These are phyloP conservation scores for Zosterops borbonicus DNA, from an alignment of 2,113 vertebrate genomes.

Conservation along the genomic window DNA sequence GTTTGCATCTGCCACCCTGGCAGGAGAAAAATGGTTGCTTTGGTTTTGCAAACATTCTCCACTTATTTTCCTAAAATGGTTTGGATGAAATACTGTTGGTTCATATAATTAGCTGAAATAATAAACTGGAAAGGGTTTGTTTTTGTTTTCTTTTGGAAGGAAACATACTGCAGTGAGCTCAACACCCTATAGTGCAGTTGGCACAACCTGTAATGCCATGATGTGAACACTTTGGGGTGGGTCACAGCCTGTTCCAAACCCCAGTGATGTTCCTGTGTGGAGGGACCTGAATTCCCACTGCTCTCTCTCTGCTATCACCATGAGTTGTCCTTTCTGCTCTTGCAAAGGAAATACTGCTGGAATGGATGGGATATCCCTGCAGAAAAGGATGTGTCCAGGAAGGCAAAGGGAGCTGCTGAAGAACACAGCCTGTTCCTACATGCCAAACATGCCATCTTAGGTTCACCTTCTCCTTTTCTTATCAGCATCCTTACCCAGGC, in stretches of 20 bases:
- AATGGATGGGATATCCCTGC: not conserved
- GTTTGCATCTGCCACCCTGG: slow-evolving; percentile 58
- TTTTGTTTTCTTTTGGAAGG: slow-evolving; percentile 31
- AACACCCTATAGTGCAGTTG: not conserved
- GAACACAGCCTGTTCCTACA: fast-evolving
- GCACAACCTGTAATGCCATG: not conserved
- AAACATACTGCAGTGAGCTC: not conserved
- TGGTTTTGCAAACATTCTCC: slow-evolving; percentile 27
- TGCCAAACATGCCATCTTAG: not conserved
- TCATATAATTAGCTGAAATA: slow-evolving; percentile 58
- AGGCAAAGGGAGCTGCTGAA: not conserved
- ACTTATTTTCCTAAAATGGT: slow-evolving; percentile 47
- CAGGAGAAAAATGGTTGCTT: slow-evolving; percentile 47
- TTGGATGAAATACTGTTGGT: slow-evolving; percentile 39
- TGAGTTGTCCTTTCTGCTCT: not conserved
- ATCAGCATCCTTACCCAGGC: not conserved
- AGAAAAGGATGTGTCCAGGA: not conserved
- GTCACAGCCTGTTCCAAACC: not conserved
- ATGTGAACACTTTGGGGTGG: not conserved
- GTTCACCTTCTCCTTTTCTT: not conserved
- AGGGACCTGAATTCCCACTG: not conserved
- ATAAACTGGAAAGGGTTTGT: not conserved
- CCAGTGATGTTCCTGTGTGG: not conserved
- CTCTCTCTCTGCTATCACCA: not conserved
- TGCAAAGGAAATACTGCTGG: not conserved